Percentiles rank a stretch among this genome's conserved stretches.
Conservation (phyloP, 2,888 invertebrate species). For the Eueremaeus valkanovi region DNA sequence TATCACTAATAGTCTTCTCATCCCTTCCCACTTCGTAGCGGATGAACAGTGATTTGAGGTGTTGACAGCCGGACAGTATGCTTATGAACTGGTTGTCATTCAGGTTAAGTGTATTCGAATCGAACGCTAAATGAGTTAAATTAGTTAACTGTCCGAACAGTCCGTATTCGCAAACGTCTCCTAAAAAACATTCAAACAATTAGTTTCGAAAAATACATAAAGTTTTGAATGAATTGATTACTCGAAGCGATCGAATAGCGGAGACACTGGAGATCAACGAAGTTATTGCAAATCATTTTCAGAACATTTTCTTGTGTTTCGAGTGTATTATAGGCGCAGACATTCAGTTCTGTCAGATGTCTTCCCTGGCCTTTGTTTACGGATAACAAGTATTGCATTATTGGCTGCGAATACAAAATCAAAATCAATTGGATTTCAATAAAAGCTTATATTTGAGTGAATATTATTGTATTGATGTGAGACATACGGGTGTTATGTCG, state of each 20-base stretch:
- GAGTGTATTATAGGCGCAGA: background rate
- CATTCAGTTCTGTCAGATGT: conserved; percentile 11
- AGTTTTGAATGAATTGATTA: background rate
- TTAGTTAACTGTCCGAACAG: background rate
- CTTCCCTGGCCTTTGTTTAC: conserved; percentile 3
- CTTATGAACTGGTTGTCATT: background rate
- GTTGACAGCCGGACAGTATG: background rate
- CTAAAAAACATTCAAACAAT: background rate
- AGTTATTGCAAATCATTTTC: background rate
- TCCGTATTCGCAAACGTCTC: background rate
- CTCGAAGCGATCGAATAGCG: background rate
- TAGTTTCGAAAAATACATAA: background rate
- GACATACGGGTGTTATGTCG: conserved; percentile 11
- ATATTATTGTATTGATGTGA: background rate
- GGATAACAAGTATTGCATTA: background rate
- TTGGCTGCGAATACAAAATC: background rate
- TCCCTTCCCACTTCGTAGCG: background rate
- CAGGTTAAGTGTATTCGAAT: background rate
- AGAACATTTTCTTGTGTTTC: background rate
- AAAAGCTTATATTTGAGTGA: no score
- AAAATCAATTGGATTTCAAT: background rate
- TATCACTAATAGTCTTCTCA: background rate
- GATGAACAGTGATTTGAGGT: background rate
- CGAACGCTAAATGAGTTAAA: conserved; percentile 8
- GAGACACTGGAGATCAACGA: background rate